A percentile compares a stretch with the other conserved stretches of the same genome.
These are phyloP conservation scores for Pteronotus mesoamericanus DNA, from an alignment of 2,797 vertebrate genomes.

Conservation along the genomic window DNA sequence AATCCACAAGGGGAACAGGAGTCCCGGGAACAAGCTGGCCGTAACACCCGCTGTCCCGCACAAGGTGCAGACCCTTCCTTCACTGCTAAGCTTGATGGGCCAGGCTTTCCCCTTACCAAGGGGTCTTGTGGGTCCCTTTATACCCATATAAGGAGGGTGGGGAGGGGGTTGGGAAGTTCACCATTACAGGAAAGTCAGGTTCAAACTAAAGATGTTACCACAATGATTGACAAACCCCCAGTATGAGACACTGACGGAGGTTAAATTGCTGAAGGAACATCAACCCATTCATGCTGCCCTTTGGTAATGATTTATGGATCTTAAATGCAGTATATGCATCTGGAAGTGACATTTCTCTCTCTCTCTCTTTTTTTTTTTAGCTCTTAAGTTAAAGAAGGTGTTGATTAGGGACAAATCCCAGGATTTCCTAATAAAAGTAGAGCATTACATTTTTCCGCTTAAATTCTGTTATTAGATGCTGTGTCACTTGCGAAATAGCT, in stretches of 20 bases:
- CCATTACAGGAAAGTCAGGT: neutral
- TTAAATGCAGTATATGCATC: neutral
- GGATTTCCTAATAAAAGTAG: conserved; percentile 2
- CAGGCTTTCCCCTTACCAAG: neutral
- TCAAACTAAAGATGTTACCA: neutral
- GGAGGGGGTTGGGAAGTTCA: neutral
- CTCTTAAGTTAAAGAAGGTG: neutral
- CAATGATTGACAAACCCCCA: neutral
- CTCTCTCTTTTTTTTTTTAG: neutral
- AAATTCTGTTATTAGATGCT: conserved; percentile 23
- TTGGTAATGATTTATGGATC: neutral
- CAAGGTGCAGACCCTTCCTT: neutral
- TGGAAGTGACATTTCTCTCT: neutral
- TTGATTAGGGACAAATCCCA: conserved; percentile 1
- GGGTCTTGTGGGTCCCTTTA: neutral
- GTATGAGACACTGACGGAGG: neutral
- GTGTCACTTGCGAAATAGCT: neutral
- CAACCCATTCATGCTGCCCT: neutral
- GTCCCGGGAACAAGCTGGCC: neutral
- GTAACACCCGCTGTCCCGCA: neutral
- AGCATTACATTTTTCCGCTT: neutral
- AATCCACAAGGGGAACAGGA: neutral
- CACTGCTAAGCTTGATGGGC: neutral
- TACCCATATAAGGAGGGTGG: neutral
- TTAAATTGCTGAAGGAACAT: neutral